Percentiles rank a stretch among this genome's conserved stretches.
Evolutionary conservation across 2,888 invertebrate species (phyloP).

Genomic region (Andrena flavipes): DNA sequence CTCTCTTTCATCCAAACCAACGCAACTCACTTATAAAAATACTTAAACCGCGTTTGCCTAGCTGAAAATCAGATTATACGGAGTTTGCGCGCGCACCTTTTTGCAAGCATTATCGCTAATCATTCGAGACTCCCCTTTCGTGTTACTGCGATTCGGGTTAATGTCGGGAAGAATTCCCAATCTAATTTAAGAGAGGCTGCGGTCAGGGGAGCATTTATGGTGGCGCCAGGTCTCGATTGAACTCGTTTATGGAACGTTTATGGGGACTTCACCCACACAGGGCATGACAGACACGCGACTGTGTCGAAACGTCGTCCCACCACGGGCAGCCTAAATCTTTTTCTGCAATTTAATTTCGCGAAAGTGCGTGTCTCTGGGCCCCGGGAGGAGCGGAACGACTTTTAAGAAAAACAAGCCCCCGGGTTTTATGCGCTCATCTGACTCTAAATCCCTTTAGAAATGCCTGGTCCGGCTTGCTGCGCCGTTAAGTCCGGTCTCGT

Average conservation of each 20-base stretch:
- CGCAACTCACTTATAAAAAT: too few relatives aligned
- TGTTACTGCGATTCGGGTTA: slow-evolving; percentile 21
- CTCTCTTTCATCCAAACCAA: too few relatives aligned
- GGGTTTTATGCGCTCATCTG: slow-evolving; percentile 18
- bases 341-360: slow-evolving; percentile 40
- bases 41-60: neutral
- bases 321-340: slow-evolving; percentile 29
- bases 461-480: neutral
- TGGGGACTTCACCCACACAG: slow-evolving; percentile 25
- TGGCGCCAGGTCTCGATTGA: slow-evolving; percentile 40
- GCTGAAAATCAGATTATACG: neutral
- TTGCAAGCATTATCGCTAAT: neutral
- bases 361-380: neutral
- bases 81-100: neutral
- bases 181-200: slow-evolving; percentile 24
- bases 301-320: slow-evolving; percentile 10
- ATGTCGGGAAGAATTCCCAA: slow-evolving; percentile 19
- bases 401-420: slow-evolving; percentile 16
- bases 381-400: neutral
- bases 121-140: neutral
- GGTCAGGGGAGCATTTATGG: slow-evolving; percentile 3
- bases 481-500: neutral
- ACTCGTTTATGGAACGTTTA: slow-evolving; percentile 49
- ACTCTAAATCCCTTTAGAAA: neutral
- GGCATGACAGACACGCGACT: slow-evolving; percentile 30